Conservation (phyloP, 2,113 vertebrate genomes). For the Perognathus longimembris region DNA sequence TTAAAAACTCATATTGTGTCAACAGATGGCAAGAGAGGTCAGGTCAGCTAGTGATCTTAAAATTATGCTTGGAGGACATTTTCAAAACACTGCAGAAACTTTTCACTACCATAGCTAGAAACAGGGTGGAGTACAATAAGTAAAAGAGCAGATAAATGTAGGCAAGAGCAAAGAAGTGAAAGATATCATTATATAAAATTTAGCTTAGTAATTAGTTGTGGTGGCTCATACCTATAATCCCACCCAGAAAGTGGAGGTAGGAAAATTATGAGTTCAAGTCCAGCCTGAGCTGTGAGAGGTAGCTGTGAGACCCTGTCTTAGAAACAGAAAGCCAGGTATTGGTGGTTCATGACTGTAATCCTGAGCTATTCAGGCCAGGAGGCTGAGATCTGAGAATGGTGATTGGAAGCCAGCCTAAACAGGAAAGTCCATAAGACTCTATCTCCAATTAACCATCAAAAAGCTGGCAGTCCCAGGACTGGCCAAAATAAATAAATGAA, state of each 20-base stretch:
- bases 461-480: no score
- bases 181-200: neutral
- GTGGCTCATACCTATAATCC: neutral
- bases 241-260: neutral
- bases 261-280: neutral
- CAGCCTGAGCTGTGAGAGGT: no score
- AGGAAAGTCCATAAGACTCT: no score
- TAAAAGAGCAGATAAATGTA: neutral
- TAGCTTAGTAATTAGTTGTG: neutral
- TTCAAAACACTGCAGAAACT: constrained; percentile 28
- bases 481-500: no score
- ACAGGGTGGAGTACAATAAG: neutral
- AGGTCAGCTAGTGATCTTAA: neutral
- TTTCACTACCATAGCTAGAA: constrained; percentile 40
- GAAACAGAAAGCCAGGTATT: no score
- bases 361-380: no score
- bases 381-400: no score
- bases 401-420: no score
- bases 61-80: constrained; percentile 15
- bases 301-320: no score
- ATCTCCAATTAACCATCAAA: no score
- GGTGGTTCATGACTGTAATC: no score
- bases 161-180: neutral
- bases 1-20: constrained; percentile 43
- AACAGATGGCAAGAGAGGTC: constrained; percentile 5